Conservation (phyloP, 2,113 vertebrate species). For the Antechinus flavipes region DNA sequence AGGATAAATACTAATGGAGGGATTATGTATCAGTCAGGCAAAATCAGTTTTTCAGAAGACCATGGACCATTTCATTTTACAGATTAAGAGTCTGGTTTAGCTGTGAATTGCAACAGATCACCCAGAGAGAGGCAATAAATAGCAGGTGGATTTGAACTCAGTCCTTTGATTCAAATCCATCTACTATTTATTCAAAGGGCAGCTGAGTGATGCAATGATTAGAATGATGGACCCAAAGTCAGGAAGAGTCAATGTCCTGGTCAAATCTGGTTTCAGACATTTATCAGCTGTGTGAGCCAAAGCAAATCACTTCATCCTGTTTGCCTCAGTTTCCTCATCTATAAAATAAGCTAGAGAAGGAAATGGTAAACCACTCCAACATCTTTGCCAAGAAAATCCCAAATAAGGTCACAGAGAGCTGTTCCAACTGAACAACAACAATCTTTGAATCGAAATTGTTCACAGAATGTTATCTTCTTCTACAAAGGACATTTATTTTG, state of each 20-base stretch:
- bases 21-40: background rate
- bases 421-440: background rate
- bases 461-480: background rate
- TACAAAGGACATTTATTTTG: background rate
- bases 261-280: background rate
- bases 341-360: background rate
- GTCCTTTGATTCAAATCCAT: background rate
- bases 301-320: background rate
- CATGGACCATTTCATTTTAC: background rate
- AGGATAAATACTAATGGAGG: background rate
- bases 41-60: background rate
- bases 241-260: background rate
- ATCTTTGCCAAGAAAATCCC: background rate
- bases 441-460: background rate
- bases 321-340: background rate
- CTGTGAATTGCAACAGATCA: background rate
- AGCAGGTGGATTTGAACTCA: background rate
- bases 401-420: background rate
- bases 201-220: background rate
- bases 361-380: background rate
- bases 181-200: background rate
- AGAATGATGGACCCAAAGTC: background rate
- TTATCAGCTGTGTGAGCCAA: background rate
- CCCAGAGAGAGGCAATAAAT: background rate
- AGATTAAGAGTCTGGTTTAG: background rate